phyloP scores from a whole-genome alignment of 2,113 vertebrate genomes.

The Chascanopsetta lugubris region DNA sequence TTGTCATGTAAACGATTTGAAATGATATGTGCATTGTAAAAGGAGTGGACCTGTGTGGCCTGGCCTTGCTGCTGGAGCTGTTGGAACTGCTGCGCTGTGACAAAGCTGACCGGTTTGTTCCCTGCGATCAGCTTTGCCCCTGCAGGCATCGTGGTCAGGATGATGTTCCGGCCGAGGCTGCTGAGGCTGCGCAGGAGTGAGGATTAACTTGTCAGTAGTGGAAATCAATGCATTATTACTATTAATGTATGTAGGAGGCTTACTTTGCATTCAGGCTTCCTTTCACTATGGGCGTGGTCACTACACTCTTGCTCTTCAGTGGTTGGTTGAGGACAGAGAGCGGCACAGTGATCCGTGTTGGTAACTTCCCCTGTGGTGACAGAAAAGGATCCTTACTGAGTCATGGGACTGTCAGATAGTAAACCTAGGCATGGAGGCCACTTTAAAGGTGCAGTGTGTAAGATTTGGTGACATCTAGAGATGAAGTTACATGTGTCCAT shows the following conservation, averaged over 20 bases:
- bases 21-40: background rate
- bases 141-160: slow-evolving; percentile 96
- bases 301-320: slow-evolving; percentile 92
- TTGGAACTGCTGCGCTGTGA: slow-evolving; percentile 96
- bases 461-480: too few relatives aligned
- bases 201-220: background rate
- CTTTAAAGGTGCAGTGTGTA: too few relatives aligned
- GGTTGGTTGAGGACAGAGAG: slow-evolving; percentile 96
- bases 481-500: too few relatives aligned
- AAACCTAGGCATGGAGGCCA: too few relatives aligned
- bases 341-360: slow-evolving; percentile 92
- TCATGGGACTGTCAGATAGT: background rate
- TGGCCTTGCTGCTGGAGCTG: slow-evolving; percentile 98
- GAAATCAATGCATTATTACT: too few relatives aligned
- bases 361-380: slow-evolving; percentile 88
- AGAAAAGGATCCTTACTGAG: background rate
- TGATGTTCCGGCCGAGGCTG: slow-evolving; percentile 94
- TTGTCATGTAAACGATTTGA: too few relatives aligned
- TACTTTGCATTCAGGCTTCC: slow-evolving; percentile 94
- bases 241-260: too few relatives aligned
- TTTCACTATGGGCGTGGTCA: slow-evolving; percentile 94
- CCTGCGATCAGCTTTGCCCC: slow-evolving; percentile 96
- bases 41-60: slow-evolving; percentile 89
- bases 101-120: slow-evolving; percentile 97
- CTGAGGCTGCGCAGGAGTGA: slow-evolving; percentile 82